A percentile compares a stretch with the other conserved stretches of the same genome.
Conservation (phyloP, 2,888 invertebrate genomes). For the Drosophila recens region DNA sequence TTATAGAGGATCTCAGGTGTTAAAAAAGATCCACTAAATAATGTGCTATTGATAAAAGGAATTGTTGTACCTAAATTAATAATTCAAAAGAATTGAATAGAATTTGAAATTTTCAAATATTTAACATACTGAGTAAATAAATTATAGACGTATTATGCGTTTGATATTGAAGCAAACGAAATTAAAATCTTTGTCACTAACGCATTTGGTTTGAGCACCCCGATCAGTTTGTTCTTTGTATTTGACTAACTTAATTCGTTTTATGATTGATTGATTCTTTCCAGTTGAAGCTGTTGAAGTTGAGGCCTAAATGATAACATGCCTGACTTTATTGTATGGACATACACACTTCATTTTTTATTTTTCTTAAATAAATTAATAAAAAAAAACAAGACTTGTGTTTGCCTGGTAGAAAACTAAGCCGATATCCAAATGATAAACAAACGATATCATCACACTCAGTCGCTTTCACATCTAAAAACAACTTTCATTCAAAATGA, state of each 20-base stretch:
- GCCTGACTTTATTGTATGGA: slow-evolving; percentile 82
- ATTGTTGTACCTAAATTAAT: slow-evolving; percentile 3
- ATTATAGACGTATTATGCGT: not conserved
- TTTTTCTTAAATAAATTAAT: slow-evolving; percentile 61
- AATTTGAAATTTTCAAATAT: not conserved
- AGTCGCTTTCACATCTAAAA: slow-evolving; percentile 58
- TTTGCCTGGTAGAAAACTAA: slow-evolving; percentile 62
- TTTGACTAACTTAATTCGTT: slow-evolving; percentile 83
- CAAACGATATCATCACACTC: slow-evolving; percentile 62
- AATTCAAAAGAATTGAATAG: not conserved
- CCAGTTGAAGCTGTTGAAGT: slow-evolving; percentile 85
- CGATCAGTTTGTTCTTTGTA: slow-evolving; percentile 69
- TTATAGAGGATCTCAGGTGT: not conserved
- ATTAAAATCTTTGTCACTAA: slow-evolving; percentile 71
- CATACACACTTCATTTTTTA: slow-evolving; percentile 70
- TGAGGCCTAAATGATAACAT: slow-evolving; percentile 84
- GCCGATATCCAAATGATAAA: slow-evolving; percentile 60
- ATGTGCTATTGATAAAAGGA: slow-evolving; percentile 4
- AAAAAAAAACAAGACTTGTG: slow-evolving; percentile 74
- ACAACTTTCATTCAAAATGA: slow-evolving; percentile 50
- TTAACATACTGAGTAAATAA: not conserved
- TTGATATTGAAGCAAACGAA: slow-evolving; percentile 18
- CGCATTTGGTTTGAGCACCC: slow-evolving; percentile 65
- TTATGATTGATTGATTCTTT: slow-evolving; percentile 85
- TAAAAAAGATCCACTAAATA: not conserved